A percentile compares a stretch with the other conserved stretches of the same genome.
Evolutionary conservation across 2,113 vertebrate species (phyloP).

Genomic region (Desmodus rotundus): DNA sequence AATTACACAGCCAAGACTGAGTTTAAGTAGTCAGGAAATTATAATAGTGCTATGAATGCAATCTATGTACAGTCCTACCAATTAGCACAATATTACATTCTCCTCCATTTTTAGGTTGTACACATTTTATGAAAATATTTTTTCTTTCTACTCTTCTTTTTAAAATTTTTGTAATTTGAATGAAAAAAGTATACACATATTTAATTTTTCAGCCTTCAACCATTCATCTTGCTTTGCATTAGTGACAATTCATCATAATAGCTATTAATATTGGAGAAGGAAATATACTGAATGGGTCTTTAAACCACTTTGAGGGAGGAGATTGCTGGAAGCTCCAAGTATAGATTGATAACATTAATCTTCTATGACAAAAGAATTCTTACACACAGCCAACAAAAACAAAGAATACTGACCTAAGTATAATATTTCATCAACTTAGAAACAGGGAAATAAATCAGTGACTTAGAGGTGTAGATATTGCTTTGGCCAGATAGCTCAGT

Average conservation of each 20-base stretch:
- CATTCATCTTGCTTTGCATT: not conserved
- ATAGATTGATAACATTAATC: not conserved
- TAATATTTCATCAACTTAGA: not conserved
- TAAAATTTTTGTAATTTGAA: not conserved
- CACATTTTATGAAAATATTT: too few species aligned
- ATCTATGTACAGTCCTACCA: fast-evolving
- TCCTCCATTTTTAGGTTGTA: not conserved
- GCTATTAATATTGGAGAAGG: not conserved
- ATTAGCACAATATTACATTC: fast-evolving
- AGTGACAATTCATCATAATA: not conserved
- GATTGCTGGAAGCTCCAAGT: not conserved
- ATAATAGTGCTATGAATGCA: fast-evolving
- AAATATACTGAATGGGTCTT: not conserved
- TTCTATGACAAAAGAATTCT: not conserved
- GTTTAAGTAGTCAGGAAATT: not conserved
- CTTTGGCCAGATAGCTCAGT: too few species aligned
- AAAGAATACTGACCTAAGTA: not conserved
- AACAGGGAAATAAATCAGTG: not conserved
- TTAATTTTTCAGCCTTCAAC: not conserved
- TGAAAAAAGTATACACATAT: not conserved
- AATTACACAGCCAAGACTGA: not conserved
- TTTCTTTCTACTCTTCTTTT: not conserved
- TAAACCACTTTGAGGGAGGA: not conserved
- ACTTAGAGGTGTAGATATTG: not conserved
- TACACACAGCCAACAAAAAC: not conserved